These are phyloP conservation scores for Andrena chrysosceles DNA, from an alignment of 2,888 invertebrate species.

Conservation along the genomic window DNA sequence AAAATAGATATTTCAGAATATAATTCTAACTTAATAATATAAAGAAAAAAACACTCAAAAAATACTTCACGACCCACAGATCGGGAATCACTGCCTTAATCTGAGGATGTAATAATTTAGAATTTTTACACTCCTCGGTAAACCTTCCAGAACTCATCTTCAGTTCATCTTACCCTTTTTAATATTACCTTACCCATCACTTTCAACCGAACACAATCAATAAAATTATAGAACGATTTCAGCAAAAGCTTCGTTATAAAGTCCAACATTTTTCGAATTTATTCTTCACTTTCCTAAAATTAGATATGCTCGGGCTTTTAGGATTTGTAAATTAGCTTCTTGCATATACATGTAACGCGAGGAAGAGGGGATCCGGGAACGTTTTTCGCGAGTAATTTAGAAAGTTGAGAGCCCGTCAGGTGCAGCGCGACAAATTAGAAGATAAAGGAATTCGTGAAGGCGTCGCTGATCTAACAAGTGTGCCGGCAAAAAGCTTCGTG, in stretches of 20 bases:
- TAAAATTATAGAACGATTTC: background rate
- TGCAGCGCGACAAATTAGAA: conserved; percentile 53
- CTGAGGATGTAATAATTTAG: conserved; percentile 31
- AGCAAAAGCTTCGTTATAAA: background rate
- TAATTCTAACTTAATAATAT: too few species aligned
- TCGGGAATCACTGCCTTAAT: background rate
- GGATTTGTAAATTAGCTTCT: background rate
- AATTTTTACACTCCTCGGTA: conserved; percentile 37
- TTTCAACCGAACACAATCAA: too few species aligned
- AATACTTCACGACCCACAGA: too few species aligned
- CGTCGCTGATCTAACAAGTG: conserved; percentile 48
- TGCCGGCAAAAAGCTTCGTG: conserved; percentile 30
- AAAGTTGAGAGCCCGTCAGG: conserved; percentile 43
- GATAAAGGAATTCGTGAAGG: conserved; percentile 46
- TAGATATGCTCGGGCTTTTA: background rate
- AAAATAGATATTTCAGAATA: too few species aligned
- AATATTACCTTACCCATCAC: too few species aligned
- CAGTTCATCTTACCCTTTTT: background rate
- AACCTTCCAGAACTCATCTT: conserved; percentile 19
- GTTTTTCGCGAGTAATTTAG: conserved; percentile 37
- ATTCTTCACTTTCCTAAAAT: background rate
- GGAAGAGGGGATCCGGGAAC: background rate
- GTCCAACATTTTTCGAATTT: background rate
- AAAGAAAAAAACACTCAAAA: too few species aligned
- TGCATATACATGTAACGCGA: background rate